phyloP scores from a whole-genome alignment of 1,140 invertebrate genomes.

The Ruditapes philippinarum region DNA sequence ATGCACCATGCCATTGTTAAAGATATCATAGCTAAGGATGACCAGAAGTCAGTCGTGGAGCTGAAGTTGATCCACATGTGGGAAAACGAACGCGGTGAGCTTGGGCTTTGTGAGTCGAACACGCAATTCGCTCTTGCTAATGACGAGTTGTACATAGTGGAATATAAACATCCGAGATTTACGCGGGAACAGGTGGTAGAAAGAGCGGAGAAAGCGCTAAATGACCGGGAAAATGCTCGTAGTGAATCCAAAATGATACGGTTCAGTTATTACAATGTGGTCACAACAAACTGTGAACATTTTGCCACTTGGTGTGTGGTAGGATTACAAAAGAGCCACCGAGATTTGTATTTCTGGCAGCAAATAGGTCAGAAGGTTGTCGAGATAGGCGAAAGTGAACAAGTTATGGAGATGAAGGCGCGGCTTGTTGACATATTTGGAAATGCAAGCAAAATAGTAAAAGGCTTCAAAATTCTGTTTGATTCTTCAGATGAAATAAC shows the following conservation, averaged over 20 bases:
- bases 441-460: not conserved
- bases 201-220: not conserved
- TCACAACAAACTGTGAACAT: slow-evolving; percentile 48
- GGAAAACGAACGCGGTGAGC: not conserved
- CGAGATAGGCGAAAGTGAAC: not conserved
- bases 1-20: not conserved
- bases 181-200: not conserved
- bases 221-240: not conserved
- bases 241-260: not conserved
- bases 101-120: not conserved
- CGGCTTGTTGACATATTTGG: not conserved
- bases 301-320: slow-evolving; percentile 45
- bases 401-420: not conserved
- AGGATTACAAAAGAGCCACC: not conserved
- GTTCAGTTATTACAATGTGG: not conserved
- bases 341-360: not conserved
- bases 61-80: not conserved
- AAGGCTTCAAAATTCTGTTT: slow-evolving; percentile 4
- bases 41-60: not conserved
- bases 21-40: not conserved
- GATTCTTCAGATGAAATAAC: slow-evolving; percentile 51
- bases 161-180: not conserved
- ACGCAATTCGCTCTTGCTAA: not conserved
- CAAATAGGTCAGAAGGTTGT: not conserved
- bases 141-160: not conserved